Base-by-base conservation (phyloP, 2,113 vertebrate species). In the Morphnarchus princeps region DNA sequence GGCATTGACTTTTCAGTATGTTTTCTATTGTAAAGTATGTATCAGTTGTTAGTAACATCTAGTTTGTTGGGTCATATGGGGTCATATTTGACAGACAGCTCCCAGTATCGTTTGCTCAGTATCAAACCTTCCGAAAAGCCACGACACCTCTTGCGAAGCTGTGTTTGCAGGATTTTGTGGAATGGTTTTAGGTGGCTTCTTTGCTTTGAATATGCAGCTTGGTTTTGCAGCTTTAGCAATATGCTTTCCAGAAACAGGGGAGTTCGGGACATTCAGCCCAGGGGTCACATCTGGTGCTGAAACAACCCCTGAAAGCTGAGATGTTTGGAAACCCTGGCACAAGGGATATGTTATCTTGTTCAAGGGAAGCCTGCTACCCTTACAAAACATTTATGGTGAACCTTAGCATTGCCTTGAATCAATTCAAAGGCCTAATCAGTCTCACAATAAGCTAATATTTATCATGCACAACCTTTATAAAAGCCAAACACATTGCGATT, bases 361-460 rank as follows among this genome's bases (percentile, higher is more conserved):
- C 19, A 14, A 12, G 31, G 45, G 49, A 42, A 62, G 4, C n/a
- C 31, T 84, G 43, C 34, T 63, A 11, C 52, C 36, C 24, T 38
- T 28, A 49, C 61, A 19, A 1, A 84, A 49, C 7, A 4, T 13
- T 65, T 19, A 5, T 11, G 45, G 31, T 67, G 91, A 89, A 50
- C 62, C 42, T 55, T 70, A 22, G 16, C 29, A 4, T n/a, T 71
- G 76, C 61, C 26, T 43, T 50, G 58, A 57, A 70, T 73, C 58
- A 77, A 54, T 34, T 13, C 22, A 63, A n/a, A 52, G 76, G 47
- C 50, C 78, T 93, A 61, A 82, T 92, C 32, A 42, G 29, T 89
- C 71, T 90, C 26, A 18, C 34, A 79, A 66, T 66, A 90, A 83
- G 80, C 87, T 90, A 92, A 77, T 96, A 87, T 94, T 96, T 96